Evolutionary conservation across 2,797 vertebrate genomes (phyloP).

Genomic region (Glyptemys insculpta): DNA sequence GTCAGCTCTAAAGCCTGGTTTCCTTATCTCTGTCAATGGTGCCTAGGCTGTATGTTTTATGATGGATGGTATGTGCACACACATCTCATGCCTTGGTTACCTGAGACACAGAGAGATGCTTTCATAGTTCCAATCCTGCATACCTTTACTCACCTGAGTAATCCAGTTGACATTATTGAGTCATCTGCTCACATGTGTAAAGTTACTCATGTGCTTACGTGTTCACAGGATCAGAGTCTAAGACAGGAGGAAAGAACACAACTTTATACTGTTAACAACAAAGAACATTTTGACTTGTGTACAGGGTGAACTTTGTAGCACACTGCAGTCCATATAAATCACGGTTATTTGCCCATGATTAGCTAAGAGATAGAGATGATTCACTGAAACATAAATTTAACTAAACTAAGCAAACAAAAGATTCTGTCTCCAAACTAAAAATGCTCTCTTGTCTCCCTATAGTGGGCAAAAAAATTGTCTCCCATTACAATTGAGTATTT

Average conservation of each 20-base stretch:
- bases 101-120: slow-evolving; percentile 18
- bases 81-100: background rate
- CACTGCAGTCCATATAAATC: background rate
- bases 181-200: background rate
- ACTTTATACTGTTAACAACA: slow-evolving; percentile 46
- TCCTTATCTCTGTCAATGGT: background rate
- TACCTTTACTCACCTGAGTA: slow-evolving; percentile 45
- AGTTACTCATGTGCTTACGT: slow-evolving; percentile 35
- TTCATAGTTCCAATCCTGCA: slow-evolving; percentile 20
- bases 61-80: background rate
- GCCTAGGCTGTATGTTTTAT: background rate
- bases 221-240: slow-evolving; percentile 24
- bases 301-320: no score
- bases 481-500: background rate
- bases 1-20: background rate
- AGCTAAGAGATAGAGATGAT: background rate
- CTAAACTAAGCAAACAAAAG: slow-evolving; percentile 36
- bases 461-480: background rate
- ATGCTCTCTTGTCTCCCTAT: background rate
- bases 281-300: slow-evolving; percentile 12
- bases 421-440: background rate
- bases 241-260: slow-evolving; percentile 35
- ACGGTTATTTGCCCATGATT: background rate
- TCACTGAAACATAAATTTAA: background rate
- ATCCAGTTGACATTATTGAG: slow-evolving; percentile 48